Conservation (phyloP, 2,888 invertebrate species). For the Lasioglossum morio region DNA sequence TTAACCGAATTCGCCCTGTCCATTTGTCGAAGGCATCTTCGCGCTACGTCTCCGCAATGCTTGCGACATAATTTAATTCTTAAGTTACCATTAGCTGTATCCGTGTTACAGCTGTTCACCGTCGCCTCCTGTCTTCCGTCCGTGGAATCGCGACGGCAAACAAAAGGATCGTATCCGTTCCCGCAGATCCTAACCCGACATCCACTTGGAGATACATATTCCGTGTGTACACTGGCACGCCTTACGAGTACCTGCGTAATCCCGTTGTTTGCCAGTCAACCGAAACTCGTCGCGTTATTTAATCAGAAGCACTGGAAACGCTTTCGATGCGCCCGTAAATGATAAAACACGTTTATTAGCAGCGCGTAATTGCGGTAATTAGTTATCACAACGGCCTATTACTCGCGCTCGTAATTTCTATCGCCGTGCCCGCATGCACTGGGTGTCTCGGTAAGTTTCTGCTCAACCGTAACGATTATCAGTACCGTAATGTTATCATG, state of each 20-base stretch:
- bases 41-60: constrained; percentile 18
- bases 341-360: constrained; percentile 16
- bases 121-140: constrained; percentile 16
- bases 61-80: constrained; percentile 41
- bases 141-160: constrained; percentile 50
- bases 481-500: too few relatives aligned
- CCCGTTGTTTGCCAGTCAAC: constrained; percentile 53
- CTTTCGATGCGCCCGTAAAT: constrained; percentile 12
- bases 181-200: constrained; percentile 52
- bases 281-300: constrained; percentile 50
- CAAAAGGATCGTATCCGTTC: constrained; percentile 60
- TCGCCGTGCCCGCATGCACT: not conserved
- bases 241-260: constrained; percentile 48
- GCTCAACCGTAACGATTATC: not conserved
- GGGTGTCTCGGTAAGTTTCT: not conserved
- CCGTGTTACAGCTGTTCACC: constrained; percentile 49
- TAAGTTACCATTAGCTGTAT: constrained; percentile 33
- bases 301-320: constrained; percentile 33
- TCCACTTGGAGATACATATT: constrained; percentile 46
- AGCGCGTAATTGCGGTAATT: not conserved
- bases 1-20: constrained; percentile 13
- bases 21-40: constrained; percentile 8
- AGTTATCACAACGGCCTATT: not conserved
- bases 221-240: constrained; percentile 22
- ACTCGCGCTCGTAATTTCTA: not conserved